Base-by-base conservation (phyloP, 2,888 invertebrate species). In the Acanthococcus lagerstroemiae region DNA sequence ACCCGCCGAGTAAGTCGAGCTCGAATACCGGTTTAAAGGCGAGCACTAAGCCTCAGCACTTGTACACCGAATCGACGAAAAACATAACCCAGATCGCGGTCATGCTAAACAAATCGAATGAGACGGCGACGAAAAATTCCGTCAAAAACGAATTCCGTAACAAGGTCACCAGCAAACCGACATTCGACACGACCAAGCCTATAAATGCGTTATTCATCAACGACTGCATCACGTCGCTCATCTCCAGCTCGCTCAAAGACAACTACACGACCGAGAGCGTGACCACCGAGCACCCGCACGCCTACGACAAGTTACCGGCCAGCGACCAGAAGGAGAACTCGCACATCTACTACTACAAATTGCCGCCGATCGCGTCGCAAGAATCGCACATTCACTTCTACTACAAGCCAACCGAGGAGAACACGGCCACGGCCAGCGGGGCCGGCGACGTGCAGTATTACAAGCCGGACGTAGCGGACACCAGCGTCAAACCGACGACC, bases 91-190 rank as follows among this genome's bases (percentile, higher is more conserved):
- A 63, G 27, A 63, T 63, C 3, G 63, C 63, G 0, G 25, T 63
- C 27, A 63, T 63, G 63, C n/a, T 63, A n/a, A 63, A 63, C 24
- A 63, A 54, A 54, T 54, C 54, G 4, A 63, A 63, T 37, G 44
- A 54, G 5, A 63, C 63, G 4, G 24, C 24, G 17, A 21, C 30
- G 4, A 46, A 48, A 26, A 4, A 12, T 27, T 19, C 46, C 5
- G 6, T 30, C 5, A 46, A 61, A 19, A 46, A 61, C 21, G 54
- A 54, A 9, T 17, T 9, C 24, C 37, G 56, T 22, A 37, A 46
- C 46, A 60, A 60, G n/a, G 22, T 19, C 19, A 61, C 25, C 26
- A n/a, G 5, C 17, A 15, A 30, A 21, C 22, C 52, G 2, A 52
- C 24, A 7, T 52, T 24, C 24, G 52, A 52, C 22, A 61, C 60